phyloP scores from a whole-genome alignment of 2,888 invertebrate genomes.

The Agrochola litura region DNA sequence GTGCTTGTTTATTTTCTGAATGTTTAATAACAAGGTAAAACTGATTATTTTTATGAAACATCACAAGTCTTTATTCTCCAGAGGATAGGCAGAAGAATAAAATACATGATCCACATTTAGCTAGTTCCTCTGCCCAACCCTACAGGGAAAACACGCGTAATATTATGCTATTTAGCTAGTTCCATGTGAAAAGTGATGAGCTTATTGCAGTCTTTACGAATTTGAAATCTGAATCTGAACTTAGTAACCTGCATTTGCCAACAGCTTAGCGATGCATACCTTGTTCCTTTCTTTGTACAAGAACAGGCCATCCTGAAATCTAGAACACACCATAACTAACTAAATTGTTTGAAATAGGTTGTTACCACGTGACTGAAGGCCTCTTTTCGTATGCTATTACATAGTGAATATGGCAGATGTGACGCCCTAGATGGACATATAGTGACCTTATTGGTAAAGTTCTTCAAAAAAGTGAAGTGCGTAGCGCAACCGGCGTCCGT shows the following conservation, averaged over 20 bases:
- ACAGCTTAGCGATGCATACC: not conserved
- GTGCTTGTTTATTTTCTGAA: constrained; percentile 29
- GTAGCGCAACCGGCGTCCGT: too few relatives aligned
- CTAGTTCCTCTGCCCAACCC: not conserved
- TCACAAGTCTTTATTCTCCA: not conserved
- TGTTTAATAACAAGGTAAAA: constrained; percentile 23
- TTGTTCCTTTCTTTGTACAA: not conserved
- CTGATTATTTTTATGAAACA: constrained; percentile 9
- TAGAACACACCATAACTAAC: not conserved
- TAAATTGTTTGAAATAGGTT: not conserved
- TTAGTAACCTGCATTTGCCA: not conserved
- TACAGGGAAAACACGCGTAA: not conserved
- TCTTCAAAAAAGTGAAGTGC: too few relatives aligned
- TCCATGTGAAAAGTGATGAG: not conserved
- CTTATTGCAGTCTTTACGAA: not conserved
- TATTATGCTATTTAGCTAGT: not conserved
- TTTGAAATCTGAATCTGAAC: not conserved
- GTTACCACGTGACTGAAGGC: not conserved
- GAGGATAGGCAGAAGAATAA: not conserved
- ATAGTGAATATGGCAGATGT: not conserved
- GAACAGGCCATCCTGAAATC: not conserved
- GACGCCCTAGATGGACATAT: too few relatives aligned
- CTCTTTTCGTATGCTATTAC: not conserved
- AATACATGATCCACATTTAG: not conserved
- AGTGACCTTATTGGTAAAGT: too few relatives aligned